Evolutionary conservation across 2,797 vertebrate genomes (phyloP).

Genomic region (Myotis vivesi): DNA sequence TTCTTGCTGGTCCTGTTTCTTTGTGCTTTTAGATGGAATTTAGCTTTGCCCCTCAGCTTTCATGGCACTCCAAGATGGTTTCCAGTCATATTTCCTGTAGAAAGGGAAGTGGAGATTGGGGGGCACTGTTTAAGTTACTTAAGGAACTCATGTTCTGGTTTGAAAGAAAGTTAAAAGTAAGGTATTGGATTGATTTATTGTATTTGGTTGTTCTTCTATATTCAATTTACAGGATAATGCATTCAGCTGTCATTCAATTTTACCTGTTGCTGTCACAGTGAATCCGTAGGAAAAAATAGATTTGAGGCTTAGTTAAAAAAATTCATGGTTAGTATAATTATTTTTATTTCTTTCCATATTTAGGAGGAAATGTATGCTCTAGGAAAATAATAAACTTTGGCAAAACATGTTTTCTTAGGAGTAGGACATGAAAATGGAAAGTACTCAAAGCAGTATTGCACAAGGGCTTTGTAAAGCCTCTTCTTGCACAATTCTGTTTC

Average conservation of each 20-base stretch:
- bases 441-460: neutral
- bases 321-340: neutral
- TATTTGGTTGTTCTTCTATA: neutral
- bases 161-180: constrained; percentile 35
- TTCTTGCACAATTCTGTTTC: constrained; percentile 42
- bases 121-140: neutral
- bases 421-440: neutral
- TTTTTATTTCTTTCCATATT: neutral
- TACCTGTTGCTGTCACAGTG: neutral
- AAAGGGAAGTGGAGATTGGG: constrained; percentile 25
- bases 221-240: neutral
- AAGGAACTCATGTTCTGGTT: neutral
- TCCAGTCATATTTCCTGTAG: constrained; percentile 41
- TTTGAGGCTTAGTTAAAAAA: constrained; percentile 13
- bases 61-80: constrained; percentile 44
- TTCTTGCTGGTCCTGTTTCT: constrained; percentile 60
- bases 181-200: constrained; percentile 12
- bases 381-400: neutral
- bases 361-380: neutral
- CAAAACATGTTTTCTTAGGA: constrained; percentile 41
- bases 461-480: constrained; percentile 44
- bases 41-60: constrained; percentile 53
- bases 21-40: constrained; percentile 54
- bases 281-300: neutral
- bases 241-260: neutral